Conservation (phyloP, 1,140 invertebrate genomes). For the Euschistus heros region DNA sequence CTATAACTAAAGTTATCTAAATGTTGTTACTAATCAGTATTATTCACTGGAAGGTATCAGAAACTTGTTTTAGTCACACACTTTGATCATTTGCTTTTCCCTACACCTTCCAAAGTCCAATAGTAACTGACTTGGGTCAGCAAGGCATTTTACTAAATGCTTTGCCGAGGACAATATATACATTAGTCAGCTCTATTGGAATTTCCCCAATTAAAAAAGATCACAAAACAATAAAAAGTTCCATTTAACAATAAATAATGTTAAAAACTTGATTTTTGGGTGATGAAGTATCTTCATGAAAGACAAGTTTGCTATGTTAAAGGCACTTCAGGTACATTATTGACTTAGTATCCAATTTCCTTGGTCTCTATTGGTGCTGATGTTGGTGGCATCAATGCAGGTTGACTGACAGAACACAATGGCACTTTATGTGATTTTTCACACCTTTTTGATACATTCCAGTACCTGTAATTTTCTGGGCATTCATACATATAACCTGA, state of each 20-base stretch:
- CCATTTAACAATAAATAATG: conserved; percentile 1
- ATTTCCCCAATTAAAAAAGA: no score
- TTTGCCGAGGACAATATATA: no score
- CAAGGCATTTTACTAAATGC: no score
- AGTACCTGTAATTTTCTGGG: conserved; percentile 61
- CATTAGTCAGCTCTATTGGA: no score
- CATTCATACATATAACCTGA: conserved; percentile 58
- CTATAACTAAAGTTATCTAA: neutral
- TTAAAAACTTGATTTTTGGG: neutral
- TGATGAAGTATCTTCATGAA: conserved; percentile 5
- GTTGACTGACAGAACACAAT: conserved; percentile 38
- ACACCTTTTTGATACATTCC: conserved; percentile 63
- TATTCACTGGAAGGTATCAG: no score
- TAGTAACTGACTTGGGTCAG: no score
- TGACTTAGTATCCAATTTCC: conserved; percentile 21
- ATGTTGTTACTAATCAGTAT: no score
- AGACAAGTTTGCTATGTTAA: neutral
- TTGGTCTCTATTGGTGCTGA: conserved; percentile 24
- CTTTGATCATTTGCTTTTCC: no score
- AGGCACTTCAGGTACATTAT: neutral
- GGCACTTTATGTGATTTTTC: conserved; percentile 47
- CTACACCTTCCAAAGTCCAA: no score
- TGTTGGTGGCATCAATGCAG: conserved; percentile 22
- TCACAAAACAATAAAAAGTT: neutral
- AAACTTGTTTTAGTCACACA: no score